Evolutionary conservation across 2,888 invertebrate genomes (phyloP), one percentile per base, ranked within the genome.

Genomic region (Spodoptera picta): DNA sequence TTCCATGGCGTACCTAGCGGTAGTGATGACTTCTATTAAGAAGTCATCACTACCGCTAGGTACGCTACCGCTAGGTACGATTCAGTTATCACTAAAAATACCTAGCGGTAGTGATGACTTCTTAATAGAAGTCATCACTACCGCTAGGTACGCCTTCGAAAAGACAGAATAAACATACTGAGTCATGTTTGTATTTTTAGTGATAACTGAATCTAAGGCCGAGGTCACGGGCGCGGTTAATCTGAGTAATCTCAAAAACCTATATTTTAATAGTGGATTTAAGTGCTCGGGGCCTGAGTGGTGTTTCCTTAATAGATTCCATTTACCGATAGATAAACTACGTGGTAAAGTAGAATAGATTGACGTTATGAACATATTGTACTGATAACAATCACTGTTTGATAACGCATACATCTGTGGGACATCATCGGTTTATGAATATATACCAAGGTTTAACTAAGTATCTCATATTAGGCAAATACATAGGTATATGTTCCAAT

Each of bases 151-250:
- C n/a, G n/a, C n/a, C n/a, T n/a, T 57, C 48, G 50, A 48, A 65
- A 73, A 76, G 68, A 64, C 61, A 67, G 24, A 70, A 71, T 61
- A 66, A 59, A 77, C 60, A 57, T 54, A 73, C 45, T 59, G 60
- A 69, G 41, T 65, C 67, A 70, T 71, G 69, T 51, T 60, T 76
- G 76, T 89, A 87, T 88, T 86, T 86, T 81, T 87, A 87, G 83
- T 65, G 64, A 73, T 77, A 75, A 83, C 81, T 83, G 78, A 82
- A 85, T 88, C 87, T 87, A 87, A 82, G 72, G 77, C 82, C 81
- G 74, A 83, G 88, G 87, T 90, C 87, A 88, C 80, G 90, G 88
- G 84, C 89, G 81, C 77, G 77, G 49, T 68, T 65, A 57, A 77
- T 72, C 58, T 56, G 79, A 54, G 63, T 73, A 59, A 73, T 73